These are phyloP conservation scores for Tor tambroides DNA, from an alignment of 2,113 vertebrate species.

Conservation along the genomic window DNA sequence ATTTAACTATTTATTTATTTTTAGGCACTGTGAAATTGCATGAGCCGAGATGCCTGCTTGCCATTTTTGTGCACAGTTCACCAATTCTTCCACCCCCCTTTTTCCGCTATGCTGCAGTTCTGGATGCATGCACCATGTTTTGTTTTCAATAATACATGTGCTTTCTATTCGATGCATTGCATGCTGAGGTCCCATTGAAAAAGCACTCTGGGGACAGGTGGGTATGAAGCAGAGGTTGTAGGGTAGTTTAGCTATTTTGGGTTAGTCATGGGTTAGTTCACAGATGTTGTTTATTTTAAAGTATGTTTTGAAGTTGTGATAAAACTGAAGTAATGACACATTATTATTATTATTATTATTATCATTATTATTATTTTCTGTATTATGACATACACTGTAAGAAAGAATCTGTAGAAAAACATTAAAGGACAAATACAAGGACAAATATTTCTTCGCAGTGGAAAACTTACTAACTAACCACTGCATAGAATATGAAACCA, in stretches of 20 bases:
- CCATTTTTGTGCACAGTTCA: conserved; percentile 35
- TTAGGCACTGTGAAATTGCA: conserved; percentile 35
- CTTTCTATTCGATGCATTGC: conserved; percentile 66
- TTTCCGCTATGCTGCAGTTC: conserved; percentile 33
- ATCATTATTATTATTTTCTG: too few relatives aligned
- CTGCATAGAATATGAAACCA: too few relatives aligned
- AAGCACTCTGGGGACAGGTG: conserved; percentile 59
- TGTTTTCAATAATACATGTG: conserved; percentile 75
- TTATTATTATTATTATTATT: neutral
- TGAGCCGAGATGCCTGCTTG: conserved; percentile 20
- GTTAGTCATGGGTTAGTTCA: neutral
- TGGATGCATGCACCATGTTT: conserved; percentile 28
- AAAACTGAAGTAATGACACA: neutral
- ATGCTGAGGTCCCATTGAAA: conserved; percentile 64
- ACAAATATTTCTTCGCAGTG: too few relatives aligned
- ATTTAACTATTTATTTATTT: conserved; percentile 62
- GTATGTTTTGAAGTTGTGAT: neutral
- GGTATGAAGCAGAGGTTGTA: conserved; percentile 47
- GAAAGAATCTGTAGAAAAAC: too few relatives aligned
- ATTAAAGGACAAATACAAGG: too few relatives aligned
- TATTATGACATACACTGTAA: too few relatives aligned
- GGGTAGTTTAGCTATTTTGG: conserved; percentile 40
- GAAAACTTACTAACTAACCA: too few relatives aligned
- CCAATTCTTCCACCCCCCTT: conserved; percentile 11
- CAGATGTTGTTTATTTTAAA: conserved; percentile 4